Evolutionary conservation across 2,888 invertebrate genomes (phyloP).

Genomic region (Caenorhabditis parvicauda): DNA sequence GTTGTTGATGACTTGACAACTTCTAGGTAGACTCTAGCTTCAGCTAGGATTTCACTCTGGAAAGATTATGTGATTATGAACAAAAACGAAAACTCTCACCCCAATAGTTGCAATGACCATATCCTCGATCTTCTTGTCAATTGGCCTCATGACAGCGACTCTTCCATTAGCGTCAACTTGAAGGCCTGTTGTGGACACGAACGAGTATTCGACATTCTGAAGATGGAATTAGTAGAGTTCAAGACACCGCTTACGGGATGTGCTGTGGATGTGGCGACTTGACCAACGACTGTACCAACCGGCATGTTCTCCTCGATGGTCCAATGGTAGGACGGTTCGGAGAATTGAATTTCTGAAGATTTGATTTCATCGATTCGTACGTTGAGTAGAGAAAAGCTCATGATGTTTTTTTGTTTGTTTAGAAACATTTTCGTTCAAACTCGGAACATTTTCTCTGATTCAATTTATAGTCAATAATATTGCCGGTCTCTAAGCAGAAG

Average conservation of each 20-base stretch:
- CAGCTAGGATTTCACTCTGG: slow-evolving; percentile 16
- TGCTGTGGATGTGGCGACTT: slow-evolving; percentile 7
- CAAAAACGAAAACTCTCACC: slow-evolving; percentile 1
- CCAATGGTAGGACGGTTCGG: slow-evolving; percentile 15
- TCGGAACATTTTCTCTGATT: too few relatives aligned
- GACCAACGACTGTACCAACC: slow-evolving; percentile 28
- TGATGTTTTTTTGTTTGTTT: not conserved
- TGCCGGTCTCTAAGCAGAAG: too few relatives aligned
- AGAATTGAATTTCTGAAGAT: slow-evolving; percentile 11
- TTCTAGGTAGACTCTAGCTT: slow-evolving; percentile 19
- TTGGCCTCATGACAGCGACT: slow-evolving; percentile 15
- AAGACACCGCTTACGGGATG: not conserved
- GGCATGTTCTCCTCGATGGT: slow-evolving; percentile 5
- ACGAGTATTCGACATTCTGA: slow-evolving; percentile 9
- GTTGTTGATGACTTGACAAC: slow-evolving; percentile 5
- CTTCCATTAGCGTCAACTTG: slow-evolving; percentile 23
- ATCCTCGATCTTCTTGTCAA: slow-evolving; percentile 20
- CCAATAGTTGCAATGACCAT: slow-evolving; percentile 22
- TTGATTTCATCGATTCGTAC: too few relatives aligned
- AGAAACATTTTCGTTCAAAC: not conserved
- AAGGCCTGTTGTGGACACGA: slow-evolving; percentile 15
- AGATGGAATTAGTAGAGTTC: not conserved
- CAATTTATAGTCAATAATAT: too few relatives aligned
- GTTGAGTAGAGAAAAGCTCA: too few relatives aligned
- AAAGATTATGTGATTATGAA: not conserved